A percentile compares a stretch with the other conserved stretches of the same genome.
Conservation (phyloP, 2,888 invertebrate genomes). For the Ormia ochracea region DNA sequence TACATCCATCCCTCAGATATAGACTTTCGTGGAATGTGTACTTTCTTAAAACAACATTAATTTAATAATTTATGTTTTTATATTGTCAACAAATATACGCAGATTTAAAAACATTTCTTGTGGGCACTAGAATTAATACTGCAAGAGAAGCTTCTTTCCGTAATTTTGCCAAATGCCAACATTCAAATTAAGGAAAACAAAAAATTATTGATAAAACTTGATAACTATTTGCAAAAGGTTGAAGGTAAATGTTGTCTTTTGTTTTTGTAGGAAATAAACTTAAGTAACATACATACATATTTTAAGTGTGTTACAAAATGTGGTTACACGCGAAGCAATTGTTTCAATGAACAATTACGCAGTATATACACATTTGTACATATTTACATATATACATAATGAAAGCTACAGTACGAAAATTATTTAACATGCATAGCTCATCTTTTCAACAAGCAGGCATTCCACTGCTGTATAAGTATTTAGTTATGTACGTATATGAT, state of each 20-base stretch:
- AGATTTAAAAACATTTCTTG: neutral
- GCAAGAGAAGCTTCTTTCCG: neutral
- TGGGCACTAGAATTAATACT: slow-evolving; percentile 22
- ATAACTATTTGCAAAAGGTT: slow-evolving; percentile 33
- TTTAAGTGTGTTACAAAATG: slow-evolving; percentile 34
- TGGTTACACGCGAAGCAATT: slow-evolving; percentile 55
- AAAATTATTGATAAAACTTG: slow-evolving; percentile 60
- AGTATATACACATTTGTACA: slow-evolving; percentile 47
- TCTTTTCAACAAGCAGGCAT: slow-evolving; percentile 8
- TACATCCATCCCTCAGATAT: too few species aligned
- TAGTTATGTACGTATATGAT: too few species aligned
- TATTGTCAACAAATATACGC: too few species aligned
- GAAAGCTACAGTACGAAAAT: slow-evolving; percentile 37
- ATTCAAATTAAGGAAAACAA: slow-evolving; percentile 8
- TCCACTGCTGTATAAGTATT: slow-evolving; percentile 34
- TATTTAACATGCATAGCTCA: neutral
- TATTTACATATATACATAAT: too few species aligned
- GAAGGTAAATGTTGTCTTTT: slow-evolving; percentile 51
- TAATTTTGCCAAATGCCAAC: slow-evolving; percentile 4
- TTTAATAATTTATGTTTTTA: too few species aligned
- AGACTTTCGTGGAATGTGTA: too few species aligned
- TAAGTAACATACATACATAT: slow-evolving; percentile 35
- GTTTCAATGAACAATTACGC: slow-evolving; percentile 50
- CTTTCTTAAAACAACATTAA: too few species aligned
- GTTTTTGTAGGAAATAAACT: slow-evolving; percentile 32